Percentiles rank a stretch among this genome's conserved stretches.
These are phyloP conservation scores for Melanotaenia duboulayi DNA, from an alignment of 2,113 vertebrate genomes.

Conservation along the genomic window DNA sequence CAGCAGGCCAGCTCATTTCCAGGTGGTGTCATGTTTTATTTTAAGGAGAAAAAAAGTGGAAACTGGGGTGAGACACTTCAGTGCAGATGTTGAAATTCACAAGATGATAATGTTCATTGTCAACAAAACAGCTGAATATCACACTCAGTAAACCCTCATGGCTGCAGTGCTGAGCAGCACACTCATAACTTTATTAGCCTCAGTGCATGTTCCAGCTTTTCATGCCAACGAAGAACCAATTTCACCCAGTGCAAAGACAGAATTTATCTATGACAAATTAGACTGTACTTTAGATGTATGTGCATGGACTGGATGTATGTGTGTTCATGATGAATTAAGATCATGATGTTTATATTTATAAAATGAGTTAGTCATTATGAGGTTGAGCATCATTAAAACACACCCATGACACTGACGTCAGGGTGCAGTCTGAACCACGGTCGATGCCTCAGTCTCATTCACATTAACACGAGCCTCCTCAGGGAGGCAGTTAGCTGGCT, in stretches of 20 bases:
- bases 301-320: too few relatives aligned
- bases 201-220: not conserved
- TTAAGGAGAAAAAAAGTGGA: slow-evolving; percentile 14
- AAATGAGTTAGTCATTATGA: slow-evolving; percentile 21
- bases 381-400: slow-evolving; percentile 50
- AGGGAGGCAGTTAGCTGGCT: slow-evolving; percentile 38
- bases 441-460: slow-evolving; percentile 15
- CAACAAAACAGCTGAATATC: slow-evolving; percentile 37
- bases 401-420: slow-evolving; percentile 58
- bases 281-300: too few relatives aligned
- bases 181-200: not conserved
- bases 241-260: not conserved
- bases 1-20: slow-evolving; percentile 12
- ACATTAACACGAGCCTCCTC: slow-evolving; percentile 49
- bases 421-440: slow-evolving; percentile 25
- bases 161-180: not conserved
- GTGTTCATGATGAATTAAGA: not conserved
- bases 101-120: not conserved
- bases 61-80: slow-evolving; percentile 7
- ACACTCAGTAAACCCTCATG: not conserved
- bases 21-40: slow-evolving; percentile 26
- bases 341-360: slow-evolving; percentile 21
- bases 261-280: not conserved
- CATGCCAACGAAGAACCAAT: not conserved
- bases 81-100: slow-evolving; percentile 1